A percentile compares a stretch with the other conserved stretches of the same genome.
phyloP scores from a whole-genome alignment of 2,797 vertebrate species.

The Clarias platycephalus region DNA sequence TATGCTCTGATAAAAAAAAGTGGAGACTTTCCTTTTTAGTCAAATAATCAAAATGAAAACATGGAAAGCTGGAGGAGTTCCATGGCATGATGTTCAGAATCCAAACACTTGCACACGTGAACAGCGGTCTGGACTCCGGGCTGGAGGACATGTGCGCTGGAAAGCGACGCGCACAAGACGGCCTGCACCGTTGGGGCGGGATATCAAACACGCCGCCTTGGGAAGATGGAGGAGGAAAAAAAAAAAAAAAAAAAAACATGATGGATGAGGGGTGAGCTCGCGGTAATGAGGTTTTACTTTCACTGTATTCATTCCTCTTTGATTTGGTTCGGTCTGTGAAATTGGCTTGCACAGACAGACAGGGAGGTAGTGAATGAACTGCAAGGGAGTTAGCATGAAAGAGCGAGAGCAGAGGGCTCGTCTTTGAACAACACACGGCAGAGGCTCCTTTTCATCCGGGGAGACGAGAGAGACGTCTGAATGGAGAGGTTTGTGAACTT shows the following conservation, averaged over 20 bases:
- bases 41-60: not conserved
- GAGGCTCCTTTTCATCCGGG: constrained; percentile 39
- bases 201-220: not conserved
- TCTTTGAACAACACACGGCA: constrained; percentile 52
- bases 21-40: not conserved
- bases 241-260: not conserved
- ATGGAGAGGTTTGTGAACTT: constrained; percentile 19
- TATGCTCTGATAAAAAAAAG: constrained; percentile 1
- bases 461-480: constrained; percentile 38
- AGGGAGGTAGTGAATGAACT: constrained; percentile 13
- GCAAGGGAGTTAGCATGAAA: constrained; percentile 37
- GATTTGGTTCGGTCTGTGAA: constrained; percentile 11
- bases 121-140: not conserved
- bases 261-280: not conserved
- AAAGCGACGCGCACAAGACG: constrained; percentile 45
- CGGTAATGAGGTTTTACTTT: constrained; percentile 26
- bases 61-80: not conserved
- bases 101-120: not conserved
- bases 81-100: not conserved
- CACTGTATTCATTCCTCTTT: constrained; percentile 28
- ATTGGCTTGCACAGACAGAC: constrained; percentile 31
- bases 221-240: too few species aligned
- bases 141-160: constrained; percentile 22
- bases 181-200: constrained; percentile 36
- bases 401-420: constrained; percentile 31